phyloP scores from a whole-genome alignment of 1,140 invertebrate species.

The Halesus radiatus region DNA sequence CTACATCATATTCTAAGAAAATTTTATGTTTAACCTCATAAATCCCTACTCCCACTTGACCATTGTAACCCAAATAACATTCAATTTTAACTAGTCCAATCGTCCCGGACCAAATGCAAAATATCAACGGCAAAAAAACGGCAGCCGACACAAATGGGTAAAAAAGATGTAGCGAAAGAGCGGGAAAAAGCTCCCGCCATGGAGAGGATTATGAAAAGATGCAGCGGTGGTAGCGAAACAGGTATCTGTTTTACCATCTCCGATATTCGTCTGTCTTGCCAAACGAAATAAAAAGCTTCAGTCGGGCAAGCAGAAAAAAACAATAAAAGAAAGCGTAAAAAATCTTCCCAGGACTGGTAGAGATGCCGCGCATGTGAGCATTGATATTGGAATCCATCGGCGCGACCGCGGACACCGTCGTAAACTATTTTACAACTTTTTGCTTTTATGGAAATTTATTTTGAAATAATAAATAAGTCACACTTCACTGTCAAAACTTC shows the following conservation, averaged over 20 bases:
- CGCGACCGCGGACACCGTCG: neutral
- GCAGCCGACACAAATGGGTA: constrained; percentile 19
- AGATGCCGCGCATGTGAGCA: constrained; percentile 38
- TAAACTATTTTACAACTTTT: neutral
- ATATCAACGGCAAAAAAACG: constrained; percentile 19
- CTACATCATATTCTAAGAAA: too few species aligned
- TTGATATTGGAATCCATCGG: constrained; percentile 29
- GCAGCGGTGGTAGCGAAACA: neutral
- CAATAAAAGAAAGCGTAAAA: constrained; percentile 43
- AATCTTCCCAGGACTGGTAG: constrained; percentile 21
- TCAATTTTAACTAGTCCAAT: constrained; percentile 15
- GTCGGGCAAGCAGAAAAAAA: constrained; percentile 30
- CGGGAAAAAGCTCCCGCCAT: constrained; percentile 33
- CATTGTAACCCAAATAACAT: constrained; percentile 19
- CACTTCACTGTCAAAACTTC: too few species aligned
- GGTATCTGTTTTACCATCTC: constrained; percentile 42
- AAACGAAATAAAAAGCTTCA: constrained; percentile 35
- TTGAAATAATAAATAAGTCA: neutral
- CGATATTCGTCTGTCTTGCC: constrained; percentile 34
- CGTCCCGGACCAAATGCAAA: constrained; percentile 37
- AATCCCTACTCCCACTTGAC: neutral
- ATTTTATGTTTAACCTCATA: neutral
- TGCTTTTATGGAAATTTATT: neutral
- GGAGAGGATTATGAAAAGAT: constrained; percentile 2
- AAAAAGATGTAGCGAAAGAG: constrained; percentile 15